These are phyloP conservation scores for Cerastoderma edule DNA, from an alignment of 2,888 invertebrate species.

Conservation along the genomic window DNA sequence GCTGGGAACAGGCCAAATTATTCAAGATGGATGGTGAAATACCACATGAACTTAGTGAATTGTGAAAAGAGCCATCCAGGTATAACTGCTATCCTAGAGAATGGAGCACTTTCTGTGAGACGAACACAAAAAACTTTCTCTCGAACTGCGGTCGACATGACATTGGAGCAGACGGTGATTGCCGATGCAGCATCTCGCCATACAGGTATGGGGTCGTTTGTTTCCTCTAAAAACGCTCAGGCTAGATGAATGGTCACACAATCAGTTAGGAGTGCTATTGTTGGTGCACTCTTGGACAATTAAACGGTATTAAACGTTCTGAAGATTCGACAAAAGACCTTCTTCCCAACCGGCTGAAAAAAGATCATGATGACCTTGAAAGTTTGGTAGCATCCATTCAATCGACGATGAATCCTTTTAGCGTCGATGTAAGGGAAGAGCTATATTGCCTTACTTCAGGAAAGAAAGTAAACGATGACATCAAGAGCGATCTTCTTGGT, in stretches of 20 bases:
- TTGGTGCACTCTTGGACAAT: not conserved
- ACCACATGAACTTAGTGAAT: conserved; percentile 53
- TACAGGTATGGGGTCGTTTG: conserved; percentile 12
- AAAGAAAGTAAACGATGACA: conserved; percentile 21
- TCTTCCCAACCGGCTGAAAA: not conserved
- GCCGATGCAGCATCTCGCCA: conserved; percentile 30
- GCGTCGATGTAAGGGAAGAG: not conserved
- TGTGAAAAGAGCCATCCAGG: conserved; percentile 19
- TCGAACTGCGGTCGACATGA: conserved; percentile 27
- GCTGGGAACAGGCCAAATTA: conserved; percentile 54
- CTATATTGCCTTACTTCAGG: conserved; percentile 36
- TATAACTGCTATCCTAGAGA: not conserved
- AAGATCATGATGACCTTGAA: conserved; percentile 21
- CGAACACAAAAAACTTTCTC: conserved; percentile 17
- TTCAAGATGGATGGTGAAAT: conserved; percentile 56
- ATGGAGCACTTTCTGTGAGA: conserved; percentile 6
- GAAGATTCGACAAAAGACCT: not conserved
- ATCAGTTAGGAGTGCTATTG: not conserved
- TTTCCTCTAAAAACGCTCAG: not conserved
- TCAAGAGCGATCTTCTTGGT: conserved; percentile 6
- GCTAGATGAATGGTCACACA: conserved; percentile 6
- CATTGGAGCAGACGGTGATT: conserved; percentile 36
- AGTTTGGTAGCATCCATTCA: not conserved
- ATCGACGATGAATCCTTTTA: conserved; percentile 30
- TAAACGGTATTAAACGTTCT: conserved; percentile 1